Percentiles rank a stretch among this genome's conserved stretches.
These are phyloP conservation scores for Phymanthus crucifer DNA, from an alignment of 92 coral and sea anemone genomes.

Conservation along the genomic window DNA sequence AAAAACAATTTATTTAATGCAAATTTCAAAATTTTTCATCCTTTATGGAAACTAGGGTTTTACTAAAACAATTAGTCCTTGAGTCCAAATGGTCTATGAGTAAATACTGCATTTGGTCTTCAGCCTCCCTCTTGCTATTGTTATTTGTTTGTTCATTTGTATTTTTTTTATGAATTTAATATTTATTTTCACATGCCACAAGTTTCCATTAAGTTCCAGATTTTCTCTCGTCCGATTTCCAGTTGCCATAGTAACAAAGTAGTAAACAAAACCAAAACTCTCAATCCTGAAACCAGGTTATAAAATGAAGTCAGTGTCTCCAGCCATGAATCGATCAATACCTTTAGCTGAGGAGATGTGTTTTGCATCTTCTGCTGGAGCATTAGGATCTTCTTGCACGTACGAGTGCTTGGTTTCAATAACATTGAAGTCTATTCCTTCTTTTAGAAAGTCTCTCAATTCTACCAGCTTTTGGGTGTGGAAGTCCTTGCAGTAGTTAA, in stretches of 20 bases:
- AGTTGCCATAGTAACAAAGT: no score
- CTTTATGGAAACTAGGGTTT: no score
- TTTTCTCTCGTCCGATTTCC: no score
- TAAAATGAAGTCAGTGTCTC: neutral
- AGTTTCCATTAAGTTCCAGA: no score
- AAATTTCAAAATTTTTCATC: no score
- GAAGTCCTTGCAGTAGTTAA: constrained; percentile 69
- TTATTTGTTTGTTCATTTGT: no score
- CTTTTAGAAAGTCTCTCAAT: constrained; percentile 70
- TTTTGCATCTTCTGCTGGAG: constrained; percentile 43
- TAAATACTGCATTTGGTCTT: neutral
- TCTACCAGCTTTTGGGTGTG: constrained; percentile 56
- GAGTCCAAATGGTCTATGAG: no score
- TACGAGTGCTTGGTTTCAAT: constrained; percentile 85
- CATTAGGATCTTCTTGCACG: constrained; percentile 90
- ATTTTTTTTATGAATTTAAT: neutral
- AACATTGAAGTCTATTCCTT: constrained; percentile 74
- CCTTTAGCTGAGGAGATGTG: constrained; percentile 13
- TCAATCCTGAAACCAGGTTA: no score
- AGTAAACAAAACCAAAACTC: no score
- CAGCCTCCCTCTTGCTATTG: neutral
- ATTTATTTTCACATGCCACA: neutral
- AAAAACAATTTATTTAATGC: no score
- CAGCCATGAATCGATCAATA: neutral
- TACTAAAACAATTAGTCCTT: no score